Conservation (phyloP, 2,113 vertebrate species). For the Zonotrichia leucophrys region DNA sequence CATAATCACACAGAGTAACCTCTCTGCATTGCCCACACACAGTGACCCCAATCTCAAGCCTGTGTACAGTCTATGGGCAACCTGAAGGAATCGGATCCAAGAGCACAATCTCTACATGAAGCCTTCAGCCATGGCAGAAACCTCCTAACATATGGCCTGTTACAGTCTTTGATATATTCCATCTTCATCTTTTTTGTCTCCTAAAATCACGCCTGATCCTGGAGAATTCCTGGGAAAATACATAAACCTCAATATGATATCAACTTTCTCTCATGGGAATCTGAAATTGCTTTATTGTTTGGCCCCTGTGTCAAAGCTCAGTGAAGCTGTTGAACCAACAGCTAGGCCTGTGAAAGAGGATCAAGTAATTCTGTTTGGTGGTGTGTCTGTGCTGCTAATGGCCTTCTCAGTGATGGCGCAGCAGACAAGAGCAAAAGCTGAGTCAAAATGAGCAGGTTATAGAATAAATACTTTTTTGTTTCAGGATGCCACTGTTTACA, state of each 20-base stretch:
- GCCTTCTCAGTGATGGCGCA: background rate
- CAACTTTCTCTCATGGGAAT: background rate
- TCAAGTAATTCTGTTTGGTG: background rate
- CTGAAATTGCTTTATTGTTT: background rate
- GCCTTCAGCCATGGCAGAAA: background rate
- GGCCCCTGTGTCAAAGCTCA: background rate
- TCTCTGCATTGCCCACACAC: background rate
- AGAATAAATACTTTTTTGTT: background rate
- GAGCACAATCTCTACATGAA: fast-evolving
- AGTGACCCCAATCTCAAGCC: background rate
- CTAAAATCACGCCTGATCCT: background rate
- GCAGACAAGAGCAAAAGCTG: background rate
- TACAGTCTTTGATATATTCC: background rate
- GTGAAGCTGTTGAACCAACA: background rate
- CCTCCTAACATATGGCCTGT: background rate
- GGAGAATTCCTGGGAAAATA: background rate
- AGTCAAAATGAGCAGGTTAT: background rate
- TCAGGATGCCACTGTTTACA: background rate
- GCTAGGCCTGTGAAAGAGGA: background rate
- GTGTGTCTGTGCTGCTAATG: background rate
- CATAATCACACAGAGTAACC: background rate
- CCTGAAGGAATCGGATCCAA: background rate
- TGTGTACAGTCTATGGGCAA: background rate
- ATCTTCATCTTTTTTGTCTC: background rate
- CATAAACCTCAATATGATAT: background rate